Percentiles rank a stretch among this genome's conserved stretches.
Conservation (phyloP, 2,113 vertebrate species). For the Paralichthys olivaceus region DNA sequence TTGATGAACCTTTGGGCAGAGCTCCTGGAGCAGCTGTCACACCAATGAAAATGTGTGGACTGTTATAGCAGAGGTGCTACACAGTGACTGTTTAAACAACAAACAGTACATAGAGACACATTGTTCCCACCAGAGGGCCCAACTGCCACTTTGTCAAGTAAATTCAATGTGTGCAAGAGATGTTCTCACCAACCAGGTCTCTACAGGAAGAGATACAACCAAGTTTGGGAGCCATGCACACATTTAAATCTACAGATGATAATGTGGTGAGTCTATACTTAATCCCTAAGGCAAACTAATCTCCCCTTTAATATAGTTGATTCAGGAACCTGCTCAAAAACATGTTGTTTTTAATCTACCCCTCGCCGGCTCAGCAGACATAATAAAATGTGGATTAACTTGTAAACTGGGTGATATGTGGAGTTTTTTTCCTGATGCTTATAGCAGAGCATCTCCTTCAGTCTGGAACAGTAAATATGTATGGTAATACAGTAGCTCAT, state of each 20-base stretch:
- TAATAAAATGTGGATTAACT: constrained; percentile 86
- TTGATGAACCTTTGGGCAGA: constrained; percentile 61
- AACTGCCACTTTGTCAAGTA: constrained; percentile 54
- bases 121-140: constrained; percentile 34
- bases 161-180: constrained; percentile 22
- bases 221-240: constrained; percentile 17
- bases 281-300: constrained; percentile 81
- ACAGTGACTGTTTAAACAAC: constrained; percentile 59
- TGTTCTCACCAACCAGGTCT: not conserved
- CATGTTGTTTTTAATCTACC: constrained; percentile 84
- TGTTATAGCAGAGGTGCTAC: constrained; percentile 55
- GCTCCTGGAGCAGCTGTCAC: constrained; percentile 55
- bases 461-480: constrained; percentile 79
- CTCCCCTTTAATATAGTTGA: constrained; percentile 83
- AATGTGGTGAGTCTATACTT: constrained; percentile 67
- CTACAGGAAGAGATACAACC: constrained; percentile 8
- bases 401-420: constrained; percentile 77
- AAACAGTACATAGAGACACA: constrained; percentile 51
- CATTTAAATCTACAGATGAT: constrained; percentile 66
- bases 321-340: constrained; percentile 80
- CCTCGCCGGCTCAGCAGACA: constrained; percentile 74
- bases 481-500: constrained; percentile 80
- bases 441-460: constrained; percentile 54
- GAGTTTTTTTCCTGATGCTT: constrained; percentile 58
- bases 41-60: constrained; percentile 45